Evolutionary conservation across 2,113 vertebrate species (phyloP).

Genomic region (Cheirogaleus medius): DNA sequence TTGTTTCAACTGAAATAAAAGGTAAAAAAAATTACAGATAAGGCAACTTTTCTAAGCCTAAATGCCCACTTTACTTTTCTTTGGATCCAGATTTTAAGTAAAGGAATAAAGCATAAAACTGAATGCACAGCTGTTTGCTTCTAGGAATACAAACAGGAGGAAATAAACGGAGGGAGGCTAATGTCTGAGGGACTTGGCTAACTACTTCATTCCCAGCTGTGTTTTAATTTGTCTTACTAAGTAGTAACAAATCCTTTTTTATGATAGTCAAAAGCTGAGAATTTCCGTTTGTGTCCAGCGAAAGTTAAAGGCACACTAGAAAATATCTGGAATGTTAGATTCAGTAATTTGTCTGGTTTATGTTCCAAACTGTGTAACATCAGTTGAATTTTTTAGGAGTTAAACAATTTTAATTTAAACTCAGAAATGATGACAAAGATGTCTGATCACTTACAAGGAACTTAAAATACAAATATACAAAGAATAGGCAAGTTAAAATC

Average conservation of each 20-base stretch:
- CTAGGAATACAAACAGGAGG: constrained; percentile 44
- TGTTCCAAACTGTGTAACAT: not conserved
- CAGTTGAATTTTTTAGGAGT: constrained; percentile 15
- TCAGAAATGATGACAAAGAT: not conserved
- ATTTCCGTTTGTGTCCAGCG: not conserved
- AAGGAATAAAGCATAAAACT: constrained; percentile 24
- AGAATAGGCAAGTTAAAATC: constrained; percentile 6
- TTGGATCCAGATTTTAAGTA: constrained; percentile 40
- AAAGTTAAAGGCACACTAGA: constrained; percentile 36
- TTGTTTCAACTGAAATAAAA: not conserved
- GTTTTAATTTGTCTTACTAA: constrained; percentile 59
- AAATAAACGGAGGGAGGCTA: constrained; percentile 37
- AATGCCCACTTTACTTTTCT: constrained; percentile 8
- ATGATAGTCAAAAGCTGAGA: not conserved
- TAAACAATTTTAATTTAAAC: constrained; percentile 23
- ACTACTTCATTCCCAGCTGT: constrained; percentile 58
- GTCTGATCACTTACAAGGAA: not conserved
- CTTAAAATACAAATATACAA: not conserved
- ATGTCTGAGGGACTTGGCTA: not conserved
- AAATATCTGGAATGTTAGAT: constrained; percentile 1
- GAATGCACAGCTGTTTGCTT: constrained; percentile 63
- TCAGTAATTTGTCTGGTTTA: not conserved
- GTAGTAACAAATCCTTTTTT: constrained; percentile 32
- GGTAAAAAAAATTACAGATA: not conserved
- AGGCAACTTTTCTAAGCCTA: not conserved